Base-by-base conservation (phyloP, 2,797 vertebrate species). In the Setipinna tenuifilis region DNA sequence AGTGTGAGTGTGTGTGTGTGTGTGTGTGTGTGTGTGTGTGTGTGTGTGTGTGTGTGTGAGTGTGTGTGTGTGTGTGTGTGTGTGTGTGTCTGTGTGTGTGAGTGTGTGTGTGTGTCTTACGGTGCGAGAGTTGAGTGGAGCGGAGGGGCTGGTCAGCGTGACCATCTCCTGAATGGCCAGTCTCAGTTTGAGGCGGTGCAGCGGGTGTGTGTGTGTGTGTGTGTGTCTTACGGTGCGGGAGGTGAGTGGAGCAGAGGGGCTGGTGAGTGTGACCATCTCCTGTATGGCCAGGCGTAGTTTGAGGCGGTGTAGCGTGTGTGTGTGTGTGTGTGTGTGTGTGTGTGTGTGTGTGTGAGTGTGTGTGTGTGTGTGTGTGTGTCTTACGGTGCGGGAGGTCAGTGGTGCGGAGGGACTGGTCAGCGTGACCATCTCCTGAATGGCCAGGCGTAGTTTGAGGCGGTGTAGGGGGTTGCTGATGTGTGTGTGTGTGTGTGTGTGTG, bases 251-350 rank as follows among this genome's bases (percentile, higher is more conserved):
- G 97, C 98, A 0, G 98, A 98, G 28, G 98, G 98, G 93, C 97
- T 98, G n/a, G 98, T 99, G 78, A 99, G 95, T 0, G 97, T 98
- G 81, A 99, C 98, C 98, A 99, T 99, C 94, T 99, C 98, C 93
- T 98, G 97, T 92, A 99, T 99, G 92, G 98, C 98, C 91, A 99
- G 92, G 17, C 98, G 95, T 25, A 99, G 95, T 90, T 99, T 99
- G 84, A 98, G 97, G 3, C 2, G 3, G 50, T 54, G 50, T 54
- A 7, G 58, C 82, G 84, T 35, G 84, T 83, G 16, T 65, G 87
- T 87, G 88, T 78, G 75, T 57, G 62, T 48, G 58, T 86, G 83
- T 85, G 84, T 89, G 86, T 17, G 10, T 80, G 82, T 59, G 31
- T 84, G 81, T 3, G 59, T 84, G 85, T 85, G 59, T 23, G 50